Evolutionary conservation across 1,140 invertebrate genomes (phyloP), one percentile per base, ranked within the genome.

Genomic region (Protaetia brevitarsis): DNA sequence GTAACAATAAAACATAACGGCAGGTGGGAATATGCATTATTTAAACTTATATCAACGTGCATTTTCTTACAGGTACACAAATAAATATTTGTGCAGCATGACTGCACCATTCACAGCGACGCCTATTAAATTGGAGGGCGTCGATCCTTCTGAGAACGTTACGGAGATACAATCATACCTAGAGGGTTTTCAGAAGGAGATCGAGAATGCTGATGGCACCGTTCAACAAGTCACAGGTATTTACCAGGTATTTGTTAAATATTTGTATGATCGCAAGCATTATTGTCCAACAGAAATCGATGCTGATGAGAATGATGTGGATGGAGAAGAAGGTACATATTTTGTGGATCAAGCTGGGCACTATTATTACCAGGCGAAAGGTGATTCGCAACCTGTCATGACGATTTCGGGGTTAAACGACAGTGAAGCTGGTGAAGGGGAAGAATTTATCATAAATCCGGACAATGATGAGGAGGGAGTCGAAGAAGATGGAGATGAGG

Each of bases 141-240:
- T 71, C 13, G 79, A 79, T 58, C 63, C 66, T 68, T 68, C 71
- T n/a, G 84, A 87, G 72, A 82, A 80, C 67, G 87, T 90, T 11
- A 88, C 86, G 28, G 90, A 92, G 69, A 90, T 93, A 70, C 91
- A 94, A 72, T 89, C 89, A 62, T 94, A 94, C 72, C 79, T 94
- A 37, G 90, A 88, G 62, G 90, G 89, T 2, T 93, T 94, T 74
- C 91, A 94, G 72, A 93, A 93, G 74, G 91, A 94, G 78, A 93
- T 94, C 58, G 86, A 88, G 68, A 84, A 84, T 37, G 81, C 81
- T 76, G 80, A 86, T 77, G 34, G 78, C 76, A 66, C 82, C 78
- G 68, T 74, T 79, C 28, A 82, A 71, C 81, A 83, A 78, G 80
- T 83, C 6, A 78, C 82, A 73, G 79, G 84, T 85, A 71, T 78